phyloP scores from a whole-genome alignment of 2,113 vertebrate genomes.

The Gavia stellata region DNA sequence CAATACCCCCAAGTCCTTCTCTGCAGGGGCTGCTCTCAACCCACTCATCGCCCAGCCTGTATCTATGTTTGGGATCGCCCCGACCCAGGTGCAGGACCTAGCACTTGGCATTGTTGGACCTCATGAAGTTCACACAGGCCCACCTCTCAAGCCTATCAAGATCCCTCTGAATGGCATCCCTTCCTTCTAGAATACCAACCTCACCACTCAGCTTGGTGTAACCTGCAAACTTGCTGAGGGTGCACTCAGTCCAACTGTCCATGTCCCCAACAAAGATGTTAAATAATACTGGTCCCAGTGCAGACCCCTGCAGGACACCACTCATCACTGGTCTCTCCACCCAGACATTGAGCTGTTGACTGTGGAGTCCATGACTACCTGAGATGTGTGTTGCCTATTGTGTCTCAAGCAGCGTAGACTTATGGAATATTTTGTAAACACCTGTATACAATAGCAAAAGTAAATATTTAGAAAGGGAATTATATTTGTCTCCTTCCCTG shows the following conservation, averaged over 20 bases:
- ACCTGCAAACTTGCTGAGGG: neutral
- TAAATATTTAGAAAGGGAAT: neutral
- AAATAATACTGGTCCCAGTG: neutral
- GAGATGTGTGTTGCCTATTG: neutral
- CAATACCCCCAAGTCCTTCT: neutral
- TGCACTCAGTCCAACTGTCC: neutral
- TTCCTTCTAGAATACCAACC: neutral
- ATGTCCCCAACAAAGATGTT: accelerated
- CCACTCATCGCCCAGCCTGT: accelerated
- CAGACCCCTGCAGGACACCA: accelerated
- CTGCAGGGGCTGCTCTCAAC: neutral
- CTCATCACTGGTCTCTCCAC: neutral
- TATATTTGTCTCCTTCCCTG: neutral
- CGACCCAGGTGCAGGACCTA: neutral
- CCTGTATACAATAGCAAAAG: neutral
- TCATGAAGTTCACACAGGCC: neutral
- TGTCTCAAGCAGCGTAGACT: neutral
- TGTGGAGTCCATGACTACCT: neutral
- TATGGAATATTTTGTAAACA: neutral
- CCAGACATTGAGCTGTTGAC: neutral
- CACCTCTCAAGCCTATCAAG: neutral
- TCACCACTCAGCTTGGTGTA: neutral
- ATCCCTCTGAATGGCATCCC: neutral
- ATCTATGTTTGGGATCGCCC: neutral
- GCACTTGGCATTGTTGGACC: neutral